Conservation (phyloP, 2,797 vertebrate species). For the Mus spretus region DNA sequence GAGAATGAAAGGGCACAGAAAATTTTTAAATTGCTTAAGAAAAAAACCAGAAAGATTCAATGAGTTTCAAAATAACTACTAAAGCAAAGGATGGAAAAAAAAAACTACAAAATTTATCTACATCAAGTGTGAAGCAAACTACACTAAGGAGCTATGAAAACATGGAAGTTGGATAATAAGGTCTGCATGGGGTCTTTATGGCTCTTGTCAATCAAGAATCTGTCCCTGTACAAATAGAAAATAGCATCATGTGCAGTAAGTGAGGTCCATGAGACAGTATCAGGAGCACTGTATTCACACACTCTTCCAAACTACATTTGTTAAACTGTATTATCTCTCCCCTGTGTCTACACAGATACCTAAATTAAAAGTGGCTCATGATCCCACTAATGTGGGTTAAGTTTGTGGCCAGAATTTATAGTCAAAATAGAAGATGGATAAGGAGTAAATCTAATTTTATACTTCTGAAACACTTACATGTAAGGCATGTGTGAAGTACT, state of each 20-base stretch:
- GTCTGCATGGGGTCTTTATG: not conserved
- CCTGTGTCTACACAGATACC: not conserved
- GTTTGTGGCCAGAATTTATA: not conserved
- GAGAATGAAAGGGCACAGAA: not conserved
- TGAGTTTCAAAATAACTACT: not conserved
- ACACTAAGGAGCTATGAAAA: not conserved
- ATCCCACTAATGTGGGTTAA: not conserved
- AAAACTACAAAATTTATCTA: not conserved
- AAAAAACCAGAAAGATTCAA: not conserved
- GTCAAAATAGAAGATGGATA: not conserved
- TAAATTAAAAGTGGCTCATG: not conserved
- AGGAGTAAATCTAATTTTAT: constrained; percentile 19
- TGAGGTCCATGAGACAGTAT: not conserved
- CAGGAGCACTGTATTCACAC: not conserved
- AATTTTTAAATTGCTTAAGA: constrained; percentile 24
- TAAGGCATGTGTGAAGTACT: not conserved
- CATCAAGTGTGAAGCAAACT: not conserved
- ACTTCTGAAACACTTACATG: not conserved
- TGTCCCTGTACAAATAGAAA: not conserved
- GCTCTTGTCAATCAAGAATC: not conserved
- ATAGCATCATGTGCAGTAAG: not conserved
- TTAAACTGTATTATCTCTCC: not conserved
- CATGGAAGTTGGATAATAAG: not conserved
- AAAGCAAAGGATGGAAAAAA: constrained; percentile 31
- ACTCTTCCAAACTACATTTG: not conserved